Conservation (phyloP, 2,888 invertebrate genomes). For the Temnothorax rugatulus region DNA sequence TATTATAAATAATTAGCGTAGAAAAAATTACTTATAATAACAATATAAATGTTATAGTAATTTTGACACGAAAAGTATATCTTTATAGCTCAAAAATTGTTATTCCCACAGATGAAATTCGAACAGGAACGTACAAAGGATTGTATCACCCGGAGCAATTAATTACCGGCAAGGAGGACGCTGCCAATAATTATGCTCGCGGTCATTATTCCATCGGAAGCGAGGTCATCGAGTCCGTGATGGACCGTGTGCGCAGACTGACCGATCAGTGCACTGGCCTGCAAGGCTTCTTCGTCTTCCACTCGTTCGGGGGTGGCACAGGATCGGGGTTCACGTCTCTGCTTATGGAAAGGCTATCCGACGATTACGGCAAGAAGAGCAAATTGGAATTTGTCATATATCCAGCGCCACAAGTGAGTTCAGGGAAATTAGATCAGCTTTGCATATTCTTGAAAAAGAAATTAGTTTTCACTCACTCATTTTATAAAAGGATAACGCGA, state of each 20-base stretch:
- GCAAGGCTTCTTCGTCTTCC: conserved; percentile 97
- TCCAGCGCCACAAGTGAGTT: conserved; percentile 94
- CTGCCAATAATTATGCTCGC: conserved; percentile 97
- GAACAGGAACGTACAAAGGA: conserved; percentile 93
- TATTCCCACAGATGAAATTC: conserved; percentile 90
- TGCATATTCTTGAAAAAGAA: background rate
- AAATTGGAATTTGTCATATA: conserved; percentile 98
- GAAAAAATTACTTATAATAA: background rate
- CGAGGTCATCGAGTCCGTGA: conserved; percentile 94
- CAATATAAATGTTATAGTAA: background rate
- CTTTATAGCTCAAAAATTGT: background rate
- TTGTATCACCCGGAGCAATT: conserved; percentile 97
- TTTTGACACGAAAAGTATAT: background rate
- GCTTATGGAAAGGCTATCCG: conserved; percentile 96
- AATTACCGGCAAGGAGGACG: conserved; percentile 97
- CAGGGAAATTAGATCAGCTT: background rate
- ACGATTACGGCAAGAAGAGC: conserved; percentile 97
- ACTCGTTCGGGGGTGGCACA: conserved; percentile 96
- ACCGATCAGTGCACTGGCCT: conserved; percentile 95
- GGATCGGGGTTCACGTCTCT: conserved; percentile 97
- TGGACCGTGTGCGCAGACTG: conserved; percentile 93
- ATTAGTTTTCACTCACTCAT: background rate
- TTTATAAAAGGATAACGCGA: background rate
- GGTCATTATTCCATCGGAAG: conserved; percentile 98
- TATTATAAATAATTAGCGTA: background rate